Conservation (phyloP, 2,797 vertebrate species). For the Tokudaia muenninki region DNA sequence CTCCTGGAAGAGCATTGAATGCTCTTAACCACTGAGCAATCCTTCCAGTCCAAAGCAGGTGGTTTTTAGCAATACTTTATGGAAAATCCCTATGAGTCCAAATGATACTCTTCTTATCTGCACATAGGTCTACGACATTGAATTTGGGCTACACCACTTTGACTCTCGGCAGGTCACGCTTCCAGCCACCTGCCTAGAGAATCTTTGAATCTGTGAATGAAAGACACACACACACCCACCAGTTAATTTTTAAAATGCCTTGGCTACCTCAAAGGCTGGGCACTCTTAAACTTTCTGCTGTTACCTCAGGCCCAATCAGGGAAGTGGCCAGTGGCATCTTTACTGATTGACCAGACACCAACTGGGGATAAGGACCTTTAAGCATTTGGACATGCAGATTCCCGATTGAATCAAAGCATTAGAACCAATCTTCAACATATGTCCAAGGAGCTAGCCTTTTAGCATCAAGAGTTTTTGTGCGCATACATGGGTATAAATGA, state of each 20-base stretch:
- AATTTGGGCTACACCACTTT: neutral
- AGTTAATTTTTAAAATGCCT: neutral
- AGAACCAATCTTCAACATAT: neutral
- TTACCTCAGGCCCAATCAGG: neutral
- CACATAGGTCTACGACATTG: neutral
- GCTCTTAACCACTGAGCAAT: neutral
- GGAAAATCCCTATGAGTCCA: slow-evolving; percentile 14
- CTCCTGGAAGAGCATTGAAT: neutral
- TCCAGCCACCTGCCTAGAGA: neutral
- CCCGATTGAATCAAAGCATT: neutral
- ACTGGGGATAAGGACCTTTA: neutral
- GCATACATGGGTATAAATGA: neutral
- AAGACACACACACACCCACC: too few species aligned
- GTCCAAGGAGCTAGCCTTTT: slow-evolving; percentile 16
- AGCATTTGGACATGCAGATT: neutral
- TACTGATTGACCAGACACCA: neutral
- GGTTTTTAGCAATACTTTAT: slow-evolving; percentile 38
- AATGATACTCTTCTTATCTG: neutral
- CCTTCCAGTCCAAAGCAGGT: slow-evolving; percentile 79
- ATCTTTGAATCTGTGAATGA: neutral
- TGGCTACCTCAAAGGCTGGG: neutral
- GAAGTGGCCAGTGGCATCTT: neutral
- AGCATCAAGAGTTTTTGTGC: neutral
- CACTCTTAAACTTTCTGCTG: neutral
- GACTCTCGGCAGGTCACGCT: neutral